phyloP scores from a whole-genome alignment of 2,113 vertebrate species.

The Osmerus eperlanus region DNA sequence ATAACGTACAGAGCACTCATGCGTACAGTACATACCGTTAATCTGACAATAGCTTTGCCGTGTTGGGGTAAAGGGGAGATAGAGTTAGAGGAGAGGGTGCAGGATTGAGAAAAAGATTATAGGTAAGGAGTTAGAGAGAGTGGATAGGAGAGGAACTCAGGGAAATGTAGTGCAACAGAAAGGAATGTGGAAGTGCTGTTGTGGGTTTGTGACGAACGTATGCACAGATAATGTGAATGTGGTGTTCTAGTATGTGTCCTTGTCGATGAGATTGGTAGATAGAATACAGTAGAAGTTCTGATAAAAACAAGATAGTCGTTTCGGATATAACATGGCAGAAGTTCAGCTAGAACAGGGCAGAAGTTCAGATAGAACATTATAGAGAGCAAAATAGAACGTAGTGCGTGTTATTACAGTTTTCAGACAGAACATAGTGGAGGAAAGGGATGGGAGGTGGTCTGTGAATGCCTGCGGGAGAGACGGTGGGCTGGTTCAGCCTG shows the following conservation, averaged over 20 bases:
- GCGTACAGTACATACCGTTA: not conserved
- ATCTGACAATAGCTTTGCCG: conserved; percentile 23
- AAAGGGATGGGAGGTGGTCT: not conserved
- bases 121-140: conserved; percentile 10
- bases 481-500: not conserved
- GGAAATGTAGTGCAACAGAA: not conserved
- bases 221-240: too few species aligned
- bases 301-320: too few species aligned
- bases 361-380: too few species aligned
- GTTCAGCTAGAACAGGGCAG: too few species aligned
- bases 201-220: not conserved
- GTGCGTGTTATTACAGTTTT: too few species aligned
- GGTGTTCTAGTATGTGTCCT: too few species aligned
- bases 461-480: not conserved
- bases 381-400: too few species aligned
- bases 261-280: too few species aligned
- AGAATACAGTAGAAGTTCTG: too few species aligned
- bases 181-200: not conserved
- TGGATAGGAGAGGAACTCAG: not conserved
- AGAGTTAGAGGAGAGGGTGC: not conserved
- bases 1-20: conserved; percentile 17
- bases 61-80: not conserved
- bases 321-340: too few species aligned
- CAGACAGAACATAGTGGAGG: not conserved
- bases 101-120: not conserved